Evolutionary conservation across 2,888 invertebrate species (phyloP).

Genomic region (Hedychridium roseum): DNA sequence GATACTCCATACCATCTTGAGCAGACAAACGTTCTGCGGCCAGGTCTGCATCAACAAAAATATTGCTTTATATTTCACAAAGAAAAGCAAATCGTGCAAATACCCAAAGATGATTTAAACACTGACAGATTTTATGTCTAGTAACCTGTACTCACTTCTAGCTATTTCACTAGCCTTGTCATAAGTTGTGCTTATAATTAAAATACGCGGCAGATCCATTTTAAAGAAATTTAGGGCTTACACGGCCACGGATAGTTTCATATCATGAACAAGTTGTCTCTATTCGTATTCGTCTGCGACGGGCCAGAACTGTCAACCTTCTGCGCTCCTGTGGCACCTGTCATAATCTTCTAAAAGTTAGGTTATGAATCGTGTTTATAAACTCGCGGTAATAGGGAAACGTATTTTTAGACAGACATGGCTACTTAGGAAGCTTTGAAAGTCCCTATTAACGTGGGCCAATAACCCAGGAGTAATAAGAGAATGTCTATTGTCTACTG

Average conservation of each 20-base stretch:
- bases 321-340: too few species aligned
- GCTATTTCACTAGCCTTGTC: conserved; percentile 51
- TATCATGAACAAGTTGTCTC: background rate
- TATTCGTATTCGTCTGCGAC: background rate
- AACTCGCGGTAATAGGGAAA: too few species aligned
- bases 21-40: conserved; percentile 49
- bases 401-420: too few species aligned
- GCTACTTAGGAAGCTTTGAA: too few species aligned
- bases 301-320: too few species aligned
- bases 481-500: too few species aligned
- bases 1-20: conserved; percentile 53
- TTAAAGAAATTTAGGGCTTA: conserved; percentile 1
- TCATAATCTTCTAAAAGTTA: too few species aligned
- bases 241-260: background rate
- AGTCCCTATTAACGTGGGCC: too few species aligned
- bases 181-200: conserved; percentile 46
- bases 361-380: too few species aligned
- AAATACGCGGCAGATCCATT: conserved; percentile 52
- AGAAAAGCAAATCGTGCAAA: background rate
- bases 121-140: too few species aligned
- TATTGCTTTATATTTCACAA: background rate
- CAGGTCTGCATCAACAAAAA: conserved; percentile 39
- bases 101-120: conserved; percentile 6
- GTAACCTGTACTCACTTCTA: conserved; percentile 46
- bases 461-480: too few species aligned